Evolutionary conservation across 2,113 vertebrate genomes (phyloP).

Genomic region (Chamaea fasciata): DNA sequence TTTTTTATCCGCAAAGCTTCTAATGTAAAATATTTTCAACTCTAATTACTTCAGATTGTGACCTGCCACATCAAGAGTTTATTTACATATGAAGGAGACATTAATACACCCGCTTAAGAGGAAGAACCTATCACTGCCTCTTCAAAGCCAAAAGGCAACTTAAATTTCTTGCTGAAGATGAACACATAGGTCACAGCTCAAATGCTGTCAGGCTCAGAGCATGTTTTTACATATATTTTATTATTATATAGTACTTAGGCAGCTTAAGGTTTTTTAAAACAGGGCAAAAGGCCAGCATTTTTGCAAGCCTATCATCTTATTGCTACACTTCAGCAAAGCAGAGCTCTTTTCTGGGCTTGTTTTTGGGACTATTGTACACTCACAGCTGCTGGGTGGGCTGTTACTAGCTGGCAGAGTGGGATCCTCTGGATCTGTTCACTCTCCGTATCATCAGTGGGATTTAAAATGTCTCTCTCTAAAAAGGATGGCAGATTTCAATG

Average conservation of each 20-base stretch:
- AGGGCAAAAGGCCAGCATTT: neutral
- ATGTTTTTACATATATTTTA: neutral
- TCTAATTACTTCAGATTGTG: slow-evolving; percentile 1
- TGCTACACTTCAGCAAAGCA: neutral
- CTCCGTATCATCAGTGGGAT: neutral
- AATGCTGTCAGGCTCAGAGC: neutral
- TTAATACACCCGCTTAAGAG: neutral
- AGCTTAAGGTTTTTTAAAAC: neutral
- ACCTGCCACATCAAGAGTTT: neutral
- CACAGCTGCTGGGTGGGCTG: neutral
- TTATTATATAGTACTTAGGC: neutral
- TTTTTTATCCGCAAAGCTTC: neutral
- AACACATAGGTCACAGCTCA: neutral
- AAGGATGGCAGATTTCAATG: neutral
- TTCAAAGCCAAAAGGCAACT: neutral
- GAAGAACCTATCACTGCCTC: neutral
- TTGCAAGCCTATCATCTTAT: neutral
- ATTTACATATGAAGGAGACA: slow-evolving; percentile 16
- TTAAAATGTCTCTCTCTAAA: neutral
- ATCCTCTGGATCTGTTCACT: neutral
- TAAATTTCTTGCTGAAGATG: neutral
- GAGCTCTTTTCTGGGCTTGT: neutral
- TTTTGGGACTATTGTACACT: neutral
- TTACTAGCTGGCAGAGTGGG: neutral
- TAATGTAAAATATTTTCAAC: neutral